Evolutionary conservation across 2,797 vertebrate species (phyloP).

Genomic region (Pantherophis alleghaniensis): DNA sequence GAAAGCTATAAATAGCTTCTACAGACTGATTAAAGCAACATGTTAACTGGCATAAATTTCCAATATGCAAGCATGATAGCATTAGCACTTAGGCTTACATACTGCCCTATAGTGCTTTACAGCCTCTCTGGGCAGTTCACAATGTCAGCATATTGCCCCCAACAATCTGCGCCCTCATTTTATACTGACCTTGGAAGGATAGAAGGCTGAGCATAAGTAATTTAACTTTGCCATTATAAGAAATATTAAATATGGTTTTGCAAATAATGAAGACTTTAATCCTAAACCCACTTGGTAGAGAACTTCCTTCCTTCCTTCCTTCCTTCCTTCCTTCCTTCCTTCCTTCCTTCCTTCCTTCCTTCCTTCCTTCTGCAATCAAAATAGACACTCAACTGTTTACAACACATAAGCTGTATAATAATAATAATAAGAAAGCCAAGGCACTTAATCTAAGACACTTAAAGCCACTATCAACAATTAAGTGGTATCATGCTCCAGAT

Average conservation of each 20-base stretch:
- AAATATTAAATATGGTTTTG: background rate
- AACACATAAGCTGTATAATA: background rate
- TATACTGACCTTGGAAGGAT: background rate
- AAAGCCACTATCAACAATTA: background rate
- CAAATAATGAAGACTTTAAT: background rate
- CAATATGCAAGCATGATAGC: background rate
- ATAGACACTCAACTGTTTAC: background rate
- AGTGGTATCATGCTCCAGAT: background rate
- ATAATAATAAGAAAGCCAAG: background rate
- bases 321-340: background rate
- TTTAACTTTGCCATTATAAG: background rate
- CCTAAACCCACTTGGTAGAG: background rate
- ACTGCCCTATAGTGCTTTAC: background rate
- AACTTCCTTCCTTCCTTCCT: background rate
- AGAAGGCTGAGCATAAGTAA: background rate
- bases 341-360: background rate
- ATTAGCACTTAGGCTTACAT: background rate
- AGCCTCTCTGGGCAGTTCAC: background rate
- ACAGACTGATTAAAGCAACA: background rate
- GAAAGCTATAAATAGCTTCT: background rate
- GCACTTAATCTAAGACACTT: background rate
- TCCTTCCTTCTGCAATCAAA: background rate
- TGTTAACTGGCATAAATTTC: background rate
- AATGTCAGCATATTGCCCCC: background rate
- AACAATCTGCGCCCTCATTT: background rate